Percentiles rank a stretch among this genome's conserved stretches.
Conservation (phyloP, 2,888 invertebrate genomes). For the Platycnemis pennipes region DNA sequence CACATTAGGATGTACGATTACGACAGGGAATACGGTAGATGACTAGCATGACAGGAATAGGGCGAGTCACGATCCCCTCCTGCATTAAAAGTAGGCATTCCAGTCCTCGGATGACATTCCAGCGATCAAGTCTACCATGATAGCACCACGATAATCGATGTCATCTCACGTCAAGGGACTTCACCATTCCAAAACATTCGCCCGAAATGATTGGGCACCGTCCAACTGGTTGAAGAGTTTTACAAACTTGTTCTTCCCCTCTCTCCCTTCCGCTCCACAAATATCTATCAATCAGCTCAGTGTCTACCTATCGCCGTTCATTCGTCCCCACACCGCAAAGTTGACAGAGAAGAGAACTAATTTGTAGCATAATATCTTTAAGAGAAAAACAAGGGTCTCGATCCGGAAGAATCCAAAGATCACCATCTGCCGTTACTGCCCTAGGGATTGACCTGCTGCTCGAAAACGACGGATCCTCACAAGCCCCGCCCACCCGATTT, state of each 20-base stretch:
- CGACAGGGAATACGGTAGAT: too few relatives aligned
- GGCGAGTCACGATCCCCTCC: too few relatives aligned
- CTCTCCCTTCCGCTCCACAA: not conserved
- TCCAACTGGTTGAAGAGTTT: not conserved
- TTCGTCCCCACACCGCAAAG: not conserved
- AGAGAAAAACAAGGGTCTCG: not conserved
- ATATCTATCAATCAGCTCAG: not conserved
- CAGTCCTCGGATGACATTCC: too few relatives aligned
- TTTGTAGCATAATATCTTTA: not conserved
- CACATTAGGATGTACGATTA: too few relatives aligned
- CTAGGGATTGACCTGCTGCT: not conserved
- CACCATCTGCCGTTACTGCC: not conserved
- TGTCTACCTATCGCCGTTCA: not conserved
- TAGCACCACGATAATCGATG: not conserved
- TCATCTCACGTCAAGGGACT: not conserved
- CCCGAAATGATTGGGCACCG: not conserved
- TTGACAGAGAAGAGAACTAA: too few relatives aligned
- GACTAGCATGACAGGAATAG: too few relatives aligned
- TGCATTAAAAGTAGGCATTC: too few relatives aligned
- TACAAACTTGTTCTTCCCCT: not conserved
- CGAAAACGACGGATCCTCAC: not conserved
- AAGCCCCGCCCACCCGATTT: not conserved
- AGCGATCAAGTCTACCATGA: not conserved
- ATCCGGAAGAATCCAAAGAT: not conserved
- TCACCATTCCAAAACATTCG: not conserved